Conservation (phyloP, 2,797 vertebrate genomes). For the Paramormyrops hopkinsi region DNA sequence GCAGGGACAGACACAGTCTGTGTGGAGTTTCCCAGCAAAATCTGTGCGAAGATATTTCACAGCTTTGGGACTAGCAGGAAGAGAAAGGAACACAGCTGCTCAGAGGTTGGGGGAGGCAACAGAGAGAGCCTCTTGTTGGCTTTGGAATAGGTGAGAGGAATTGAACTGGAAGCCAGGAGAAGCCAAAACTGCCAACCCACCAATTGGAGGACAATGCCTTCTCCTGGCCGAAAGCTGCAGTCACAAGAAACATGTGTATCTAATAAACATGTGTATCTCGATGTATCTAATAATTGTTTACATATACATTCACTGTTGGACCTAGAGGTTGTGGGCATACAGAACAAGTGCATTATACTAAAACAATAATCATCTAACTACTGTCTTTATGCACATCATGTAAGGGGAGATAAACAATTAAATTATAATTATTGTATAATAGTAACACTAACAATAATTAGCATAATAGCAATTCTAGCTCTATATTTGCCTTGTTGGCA, state of each 20-base stretch:
- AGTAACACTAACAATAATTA: neutral
- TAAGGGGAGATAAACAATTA: neutral
- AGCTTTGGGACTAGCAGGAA: constrained; percentile 16
- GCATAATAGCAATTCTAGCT: neutral
- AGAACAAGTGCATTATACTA: neutral
- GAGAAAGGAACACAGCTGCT: constrained; percentile 15
- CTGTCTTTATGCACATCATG: neutral
- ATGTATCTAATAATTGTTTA: neutral
- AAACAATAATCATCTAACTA: neutral
- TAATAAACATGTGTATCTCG: too few relatives aligned
- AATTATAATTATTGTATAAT: neutral
- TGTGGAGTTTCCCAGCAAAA: neutral
- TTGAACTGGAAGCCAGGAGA: constrained; percentile 2
- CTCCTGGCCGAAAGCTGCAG: neutral
- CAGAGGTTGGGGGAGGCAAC: constrained; percentile 16
- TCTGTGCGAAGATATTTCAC: neutral
- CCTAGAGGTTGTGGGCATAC: neutral
- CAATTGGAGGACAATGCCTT: constrained; percentile 1
- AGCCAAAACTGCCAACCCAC: constrained; percentile 9
- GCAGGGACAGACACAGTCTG: constrained; percentile 11
- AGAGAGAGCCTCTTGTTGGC: neutral
- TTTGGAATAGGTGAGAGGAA: neutral
- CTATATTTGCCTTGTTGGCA: neutral
- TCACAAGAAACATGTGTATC: neutral
- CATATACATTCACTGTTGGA: neutral